These are phyloP conservation scores for Sciurus niger DNA, from an alignment of 2,113 vertebrate genomes.

Conservation along the genomic window DNA sequence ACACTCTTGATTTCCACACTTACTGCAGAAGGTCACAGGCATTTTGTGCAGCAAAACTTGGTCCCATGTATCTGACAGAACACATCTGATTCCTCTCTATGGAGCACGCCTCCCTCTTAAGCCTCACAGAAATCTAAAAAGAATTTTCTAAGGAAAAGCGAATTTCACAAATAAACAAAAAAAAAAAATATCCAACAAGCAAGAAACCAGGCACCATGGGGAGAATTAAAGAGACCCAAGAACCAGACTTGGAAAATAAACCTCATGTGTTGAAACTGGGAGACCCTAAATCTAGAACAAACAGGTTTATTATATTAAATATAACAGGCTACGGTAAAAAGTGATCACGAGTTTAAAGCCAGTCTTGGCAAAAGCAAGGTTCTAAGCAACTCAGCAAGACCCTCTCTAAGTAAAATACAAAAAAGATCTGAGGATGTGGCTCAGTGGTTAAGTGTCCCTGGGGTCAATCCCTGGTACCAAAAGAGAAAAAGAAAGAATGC, in stretches of 20 bases:
- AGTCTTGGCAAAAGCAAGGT: too few species aligned
- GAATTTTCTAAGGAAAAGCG: slow-evolving; percentile 19
- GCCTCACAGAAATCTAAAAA: slow-evolving; percentile 13
- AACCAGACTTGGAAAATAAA: background rate
- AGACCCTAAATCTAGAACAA: background rate
- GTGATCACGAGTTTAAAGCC: background rate
- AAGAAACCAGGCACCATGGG: background rate
- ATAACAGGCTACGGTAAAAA: background rate
- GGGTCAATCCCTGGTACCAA: too few species aligned
- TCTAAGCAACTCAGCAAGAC: too few species aligned
- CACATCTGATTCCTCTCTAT: too few species aligned
- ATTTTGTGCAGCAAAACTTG: background rate
- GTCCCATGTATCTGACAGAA: background rate
- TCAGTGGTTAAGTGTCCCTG: too few species aligned
- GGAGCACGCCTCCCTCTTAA: background rate
- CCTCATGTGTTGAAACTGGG: background rate
- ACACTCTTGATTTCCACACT: background rate
- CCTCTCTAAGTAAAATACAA: too few species aligned
- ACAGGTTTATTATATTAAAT: background rate
- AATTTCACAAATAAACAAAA: background rate
- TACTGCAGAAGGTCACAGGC: background rate
- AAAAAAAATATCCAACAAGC: slow-evolving; percentile 27
- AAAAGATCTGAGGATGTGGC: too few species aligned
- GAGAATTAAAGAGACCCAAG: slow-evolving; percentile 6
- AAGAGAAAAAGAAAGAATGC: background rate